These are phyloP conservation scores for Cassiopea andromeda DNA, from an alignment of 30 jellyfish, hydroid and myxozoan genomes.

Conservation along the genomic window DNA sequence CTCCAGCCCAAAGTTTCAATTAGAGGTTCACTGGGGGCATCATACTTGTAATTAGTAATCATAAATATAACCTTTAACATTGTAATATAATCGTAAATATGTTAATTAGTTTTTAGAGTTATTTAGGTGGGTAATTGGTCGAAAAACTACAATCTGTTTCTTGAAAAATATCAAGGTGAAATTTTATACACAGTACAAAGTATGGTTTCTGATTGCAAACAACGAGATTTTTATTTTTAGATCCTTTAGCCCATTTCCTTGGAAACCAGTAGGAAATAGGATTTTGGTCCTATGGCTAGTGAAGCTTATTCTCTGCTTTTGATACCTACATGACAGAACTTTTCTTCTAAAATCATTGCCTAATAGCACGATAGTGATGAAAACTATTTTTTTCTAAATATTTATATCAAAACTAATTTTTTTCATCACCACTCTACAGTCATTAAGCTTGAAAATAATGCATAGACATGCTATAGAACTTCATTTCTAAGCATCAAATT, in stretches of 20 bases:
- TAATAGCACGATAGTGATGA: not conserved
- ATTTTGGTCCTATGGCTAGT: not conserved
- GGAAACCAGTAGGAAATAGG: not conserved
- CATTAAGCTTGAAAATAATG: not conserved
- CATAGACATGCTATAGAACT: not conserved
- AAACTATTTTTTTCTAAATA: not conserved
- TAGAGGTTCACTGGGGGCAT: too few relatives aligned
- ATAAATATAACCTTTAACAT: too few relatives aligned
- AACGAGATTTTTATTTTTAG: not conserved
- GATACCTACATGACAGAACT: not conserved
- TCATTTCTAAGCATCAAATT: not conserved
- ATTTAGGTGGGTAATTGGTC: too few relatives aligned
- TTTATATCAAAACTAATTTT: not conserved
- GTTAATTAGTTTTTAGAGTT: too few relatives aligned
- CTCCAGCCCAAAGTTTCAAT: too few relatives aligned
- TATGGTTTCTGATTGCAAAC: not conserved
- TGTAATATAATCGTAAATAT: too few relatives aligned
- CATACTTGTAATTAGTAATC: too few relatives aligned
- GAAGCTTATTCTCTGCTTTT: not conserved
- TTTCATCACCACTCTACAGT: not conserved
- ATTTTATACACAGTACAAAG: too few relatives aligned
- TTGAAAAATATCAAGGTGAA: too few relatives aligned
- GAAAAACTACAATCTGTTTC: too few relatives aligned
- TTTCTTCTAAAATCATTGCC: not conserved
- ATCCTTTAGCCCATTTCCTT: not conserved